Percentiles rank a stretch among this genome's conserved stretches.
These are phyloP conservation scores for Pelosia muscerda DNA, from an alignment of 2,888 invertebrate species.

Conservation along the genomic window DNA sequence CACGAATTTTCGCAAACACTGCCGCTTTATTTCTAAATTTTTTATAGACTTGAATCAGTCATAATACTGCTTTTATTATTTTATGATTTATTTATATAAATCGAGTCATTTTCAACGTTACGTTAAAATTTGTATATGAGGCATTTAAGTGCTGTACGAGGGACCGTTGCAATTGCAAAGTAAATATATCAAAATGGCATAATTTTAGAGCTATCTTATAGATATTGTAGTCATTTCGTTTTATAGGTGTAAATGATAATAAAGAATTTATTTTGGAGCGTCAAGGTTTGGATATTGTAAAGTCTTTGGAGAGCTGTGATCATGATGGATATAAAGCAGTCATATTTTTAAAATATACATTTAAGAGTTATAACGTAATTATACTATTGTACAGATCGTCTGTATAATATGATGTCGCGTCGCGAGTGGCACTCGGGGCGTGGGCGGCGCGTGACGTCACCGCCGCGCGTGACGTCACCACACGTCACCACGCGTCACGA, in stretches of 20 bases:
- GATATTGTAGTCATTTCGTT: constrained; percentile 86
- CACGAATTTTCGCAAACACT: constrained; percentile 85
- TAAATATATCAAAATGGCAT: constrained; percentile 86
- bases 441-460: constrained; percentile 18
- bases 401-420: constrained; percentile 59
- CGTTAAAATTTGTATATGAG: constrained; percentile 82
- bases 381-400: constrained; percentile 69
- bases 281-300: constrained; percentile 83
- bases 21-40: constrained; percentile 83
- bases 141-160: constrained; percentile 85
- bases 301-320: constrained; percentile 87
- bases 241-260: constrained; percentile 84
- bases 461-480: constrained; percentile 21
- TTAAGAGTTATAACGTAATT: constrained; percentile 84
- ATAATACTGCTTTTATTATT: constrained; percentile 75
- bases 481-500: constrained; percentile 16
- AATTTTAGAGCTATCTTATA: constrained; percentile 86
- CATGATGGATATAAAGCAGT: constrained; percentile 86
- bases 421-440: constrained; percentile 46
- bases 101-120: constrained; percentile 79
- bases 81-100: constrained; percentile 62
- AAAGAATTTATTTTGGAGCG: constrained; percentile 86
- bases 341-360: constrained; percentile 86
- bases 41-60: constrained; percentile 73
- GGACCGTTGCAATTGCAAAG: constrained; percentile 87